phyloP scores from a whole-genome alignment of 2,113 vertebrate genomes.

The Oxyura jamaicensis region DNA sequence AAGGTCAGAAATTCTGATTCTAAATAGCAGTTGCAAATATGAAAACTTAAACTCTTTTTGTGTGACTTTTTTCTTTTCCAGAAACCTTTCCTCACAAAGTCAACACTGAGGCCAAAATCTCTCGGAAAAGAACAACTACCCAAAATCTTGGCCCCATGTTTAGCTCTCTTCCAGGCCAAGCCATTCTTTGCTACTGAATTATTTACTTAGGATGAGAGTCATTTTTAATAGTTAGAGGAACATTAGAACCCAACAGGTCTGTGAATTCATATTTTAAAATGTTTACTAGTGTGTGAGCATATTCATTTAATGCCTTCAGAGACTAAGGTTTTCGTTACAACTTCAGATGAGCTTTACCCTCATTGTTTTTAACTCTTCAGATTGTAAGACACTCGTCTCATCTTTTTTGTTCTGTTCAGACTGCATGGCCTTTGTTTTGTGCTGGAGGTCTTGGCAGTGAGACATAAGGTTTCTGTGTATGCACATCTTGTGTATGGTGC shows the following conservation, averaged over 20 bases:
- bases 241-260: slow-evolving; percentile 43
- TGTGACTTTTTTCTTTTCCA: background rate
- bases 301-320: slow-evolving; percentile 21
- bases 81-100: background rate
- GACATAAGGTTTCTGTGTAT: background rate
- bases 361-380: background rate
- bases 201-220: slow-evolving; percentile 15
- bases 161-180: slow-evolving; percentile 2
- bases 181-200: slow-evolving; percentile 14
- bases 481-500: background rate
- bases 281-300: slow-evolving; percentile 14
- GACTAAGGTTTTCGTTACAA: background rate
- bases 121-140: background rate
- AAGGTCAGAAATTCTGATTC: background rate
- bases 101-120: background rate
- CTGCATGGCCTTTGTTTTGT: background rate
- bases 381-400: background rate
- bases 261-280: slow-evolving; percentile 59
- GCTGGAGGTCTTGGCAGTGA: background rate
- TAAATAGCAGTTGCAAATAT: background rate
- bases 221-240: slow-evolving; percentile 33
- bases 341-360: background rate
- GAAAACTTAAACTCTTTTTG: background rate
- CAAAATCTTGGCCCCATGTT: background rate
- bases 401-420: background rate